Conservation (phyloP, 2,797 vertebrate species). For the Pyrrhura leucotis region DNA sequence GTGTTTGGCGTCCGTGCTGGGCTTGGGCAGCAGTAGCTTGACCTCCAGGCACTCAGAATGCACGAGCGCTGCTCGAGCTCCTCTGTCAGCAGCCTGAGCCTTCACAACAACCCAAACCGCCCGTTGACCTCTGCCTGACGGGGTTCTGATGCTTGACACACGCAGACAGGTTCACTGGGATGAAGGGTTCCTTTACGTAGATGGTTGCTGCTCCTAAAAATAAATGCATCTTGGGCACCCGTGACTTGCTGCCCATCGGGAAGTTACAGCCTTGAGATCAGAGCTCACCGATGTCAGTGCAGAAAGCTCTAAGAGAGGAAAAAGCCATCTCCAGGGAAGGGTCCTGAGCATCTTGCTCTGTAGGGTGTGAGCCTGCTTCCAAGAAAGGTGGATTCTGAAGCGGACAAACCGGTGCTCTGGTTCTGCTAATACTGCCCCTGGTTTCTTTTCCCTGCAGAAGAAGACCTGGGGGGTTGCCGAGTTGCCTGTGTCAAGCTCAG, state of each 20-base stretch:
- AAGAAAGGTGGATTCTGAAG: neutral
- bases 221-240: neutral
- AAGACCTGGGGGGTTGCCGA: neutral
- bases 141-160: neutral
- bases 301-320: neutral
- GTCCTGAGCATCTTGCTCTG: neutral
- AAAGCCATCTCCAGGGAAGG: neutral
- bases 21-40: neutral
- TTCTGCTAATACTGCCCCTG: neutral
- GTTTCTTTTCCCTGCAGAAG: neutral
- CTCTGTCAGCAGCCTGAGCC: neutral
- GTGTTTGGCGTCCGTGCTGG: neutral
- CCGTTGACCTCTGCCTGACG: neutral
- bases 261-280: neutral
- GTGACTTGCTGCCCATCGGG: neutral
- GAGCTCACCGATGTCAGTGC: neutral
- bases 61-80: neutral
- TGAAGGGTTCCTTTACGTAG: neutral
- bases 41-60: neutral
- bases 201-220: neutral
- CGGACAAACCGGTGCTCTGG: neutral
- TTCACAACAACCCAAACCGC: neutral
- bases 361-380: neutral
- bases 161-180: neutral
- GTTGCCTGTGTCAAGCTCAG: neutral